phyloP scores from a whole-genome alignment of 2,113 vertebrate species.

The Cebidichthys violaceus region DNA sequence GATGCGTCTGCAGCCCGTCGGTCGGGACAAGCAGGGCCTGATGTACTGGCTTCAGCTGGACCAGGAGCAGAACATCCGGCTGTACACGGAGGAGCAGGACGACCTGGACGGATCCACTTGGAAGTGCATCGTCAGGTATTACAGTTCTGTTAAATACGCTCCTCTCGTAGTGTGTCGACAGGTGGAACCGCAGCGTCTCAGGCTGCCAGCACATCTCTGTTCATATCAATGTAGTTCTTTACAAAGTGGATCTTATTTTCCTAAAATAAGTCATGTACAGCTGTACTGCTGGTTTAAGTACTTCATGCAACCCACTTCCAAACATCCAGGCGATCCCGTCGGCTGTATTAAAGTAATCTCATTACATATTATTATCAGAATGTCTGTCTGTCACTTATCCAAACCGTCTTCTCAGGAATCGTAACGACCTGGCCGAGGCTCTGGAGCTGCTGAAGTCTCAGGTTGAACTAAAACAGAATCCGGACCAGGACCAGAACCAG shows the following conservation, averaged over 20 bases:
- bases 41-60: conserved; percentile 98
- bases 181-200: neutral
- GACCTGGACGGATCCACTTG: conserved; percentile 95
- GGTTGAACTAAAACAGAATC: conserved; percentile 84
- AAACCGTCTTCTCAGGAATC: conserved; percentile 83
- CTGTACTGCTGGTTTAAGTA: neutral
- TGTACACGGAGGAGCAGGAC: conserved; percentile 98
- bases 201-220: neutral
- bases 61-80: conserved; percentile 94
- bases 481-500: conserved; percentile 72
- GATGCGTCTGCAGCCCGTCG: conserved; percentile 96
- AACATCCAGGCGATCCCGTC: neutral
- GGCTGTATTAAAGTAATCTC: neutral
- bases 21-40: conserved; percentile 92
- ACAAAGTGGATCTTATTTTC: neutral
- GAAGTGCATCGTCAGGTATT: conserved; percentile 93
- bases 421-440: conserved; percentile 94
- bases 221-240: neutral
- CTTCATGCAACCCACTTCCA: neutral
- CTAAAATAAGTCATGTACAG: neutral
- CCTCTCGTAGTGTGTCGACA: neutral
- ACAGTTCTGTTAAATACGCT: neutral
- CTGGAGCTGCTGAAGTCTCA: conserved; percentile 94
- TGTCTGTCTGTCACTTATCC: neutral
- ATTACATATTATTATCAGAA: neutral